These are phyloP conservation scores for Mormyrus iriodes DNA, from an alignment of 2,113 vertebrate species.

Conservation along the genomic window DNA sequence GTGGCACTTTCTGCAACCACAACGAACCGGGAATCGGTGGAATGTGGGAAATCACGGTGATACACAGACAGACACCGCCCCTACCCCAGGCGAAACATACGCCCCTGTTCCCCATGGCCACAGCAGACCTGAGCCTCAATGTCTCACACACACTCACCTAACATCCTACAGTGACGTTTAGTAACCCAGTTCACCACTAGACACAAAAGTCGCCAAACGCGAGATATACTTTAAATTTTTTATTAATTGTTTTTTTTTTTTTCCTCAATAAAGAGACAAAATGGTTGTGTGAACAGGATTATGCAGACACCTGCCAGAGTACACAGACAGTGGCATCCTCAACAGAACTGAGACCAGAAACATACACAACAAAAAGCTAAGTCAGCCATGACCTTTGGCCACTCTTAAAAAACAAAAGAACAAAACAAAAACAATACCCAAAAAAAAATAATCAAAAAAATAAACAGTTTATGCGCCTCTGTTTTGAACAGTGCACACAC, in stretches of 20 bases:
- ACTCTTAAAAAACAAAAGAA: conserved; percentile 66
- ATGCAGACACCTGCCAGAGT: conserved; percentile 99
- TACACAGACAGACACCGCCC: not conserved
- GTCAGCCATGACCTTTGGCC: conserved; percentile 95
- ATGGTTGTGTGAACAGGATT: conserved; percentile 98
- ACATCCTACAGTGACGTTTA: conserved; percentile 12
- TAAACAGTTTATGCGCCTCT: conserved; percentile 79
- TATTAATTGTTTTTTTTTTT: conserved; percentile 75
- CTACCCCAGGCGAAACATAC: not conserved
- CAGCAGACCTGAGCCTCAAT: not conserved
- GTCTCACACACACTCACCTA: conserved; percentile 1
- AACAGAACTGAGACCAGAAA: conserved; percentile 99
- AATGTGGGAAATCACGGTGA: not conserved
- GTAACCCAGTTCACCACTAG: not conserved
- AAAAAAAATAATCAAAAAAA: conserved; percentile 46
- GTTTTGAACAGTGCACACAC: conserved; percentile 94
- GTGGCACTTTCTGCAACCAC: not conserved
- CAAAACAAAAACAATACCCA: conserved; percentile 55
- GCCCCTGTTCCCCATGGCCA: not conserved
- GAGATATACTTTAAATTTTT: conserved; percentile 80
- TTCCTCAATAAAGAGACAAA: conserved; percentile 99
- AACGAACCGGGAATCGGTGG: not conserved
- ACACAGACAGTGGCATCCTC: conserved; percentile 99
- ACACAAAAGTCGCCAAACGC: conserved; percentile 37
- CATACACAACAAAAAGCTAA: conserved; percentile 87